These are phyloP conservation scores for Acrobasis suavella DNA, from an alignment of 2,888 invertebrate genomes.

Conservation along the genomic window DNA sequence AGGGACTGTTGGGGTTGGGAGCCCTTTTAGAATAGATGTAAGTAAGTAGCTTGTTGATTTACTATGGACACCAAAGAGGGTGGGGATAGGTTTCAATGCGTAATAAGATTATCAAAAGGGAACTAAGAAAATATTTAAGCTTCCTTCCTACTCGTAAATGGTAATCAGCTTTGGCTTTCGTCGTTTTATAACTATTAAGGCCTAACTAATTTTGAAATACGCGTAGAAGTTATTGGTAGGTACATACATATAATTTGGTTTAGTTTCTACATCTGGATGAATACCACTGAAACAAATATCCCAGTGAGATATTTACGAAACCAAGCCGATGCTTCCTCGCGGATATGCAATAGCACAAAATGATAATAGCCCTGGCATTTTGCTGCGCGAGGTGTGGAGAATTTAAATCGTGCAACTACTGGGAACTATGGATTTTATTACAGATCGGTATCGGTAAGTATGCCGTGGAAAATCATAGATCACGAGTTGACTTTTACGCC, in stretches of 20 bases:
- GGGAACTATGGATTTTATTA: slow-evolving; percentile 31
- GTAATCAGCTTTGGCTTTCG: neutral
- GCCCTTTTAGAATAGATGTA: too few species aligned
- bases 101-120: neutral
- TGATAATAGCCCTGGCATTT: slow-evolving; percentile 60
- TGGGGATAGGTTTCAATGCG: neutral
- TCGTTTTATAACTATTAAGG: neutral
- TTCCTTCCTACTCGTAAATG: neutral
- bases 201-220: neutral
- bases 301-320: slow-evolving; percentile 40
- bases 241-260: neutral
- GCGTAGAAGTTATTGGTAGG: neutral
- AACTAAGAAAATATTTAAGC: neutral
- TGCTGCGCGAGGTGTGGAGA: slow-evolving; percentile 44
- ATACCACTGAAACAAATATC: neutral
- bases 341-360: slow-evolving; percentile 59
- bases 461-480: slow-evolving; percentile 57
- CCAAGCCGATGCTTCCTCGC: slow-evolving; percentile 60
- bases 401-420: slow-evolving; percentile 55
- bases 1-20: too few species aligned
- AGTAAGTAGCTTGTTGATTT: too few species aligned
- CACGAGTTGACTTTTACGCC: slow-evolving; percentile 50
- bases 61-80: neutral
- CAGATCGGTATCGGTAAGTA: slow-evolving; percentile 33
- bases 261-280: neutral